Conservation (phyloP, 2,888 invertebrate species). For the Flexamia atlantica region DNA sequence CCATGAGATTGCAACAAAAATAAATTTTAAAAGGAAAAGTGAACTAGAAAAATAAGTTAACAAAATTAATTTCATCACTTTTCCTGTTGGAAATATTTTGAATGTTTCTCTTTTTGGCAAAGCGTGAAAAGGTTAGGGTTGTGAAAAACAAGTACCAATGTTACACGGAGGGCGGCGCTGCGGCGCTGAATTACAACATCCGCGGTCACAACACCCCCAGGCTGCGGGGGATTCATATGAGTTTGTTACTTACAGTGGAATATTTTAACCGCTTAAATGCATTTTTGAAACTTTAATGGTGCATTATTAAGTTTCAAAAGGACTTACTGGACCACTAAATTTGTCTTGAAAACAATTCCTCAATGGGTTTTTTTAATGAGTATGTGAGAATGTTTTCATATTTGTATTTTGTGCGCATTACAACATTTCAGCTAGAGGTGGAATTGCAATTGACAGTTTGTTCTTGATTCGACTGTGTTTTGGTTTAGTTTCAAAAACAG, state of each 20-base stretch:
- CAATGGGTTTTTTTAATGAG: too few species aligned
- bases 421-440: not conserved
- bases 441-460: constrained; percentile 33
- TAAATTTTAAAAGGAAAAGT: too few species aligned
- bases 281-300: too few species aligned
- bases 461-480: constrained; percentile 36
- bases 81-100: too few species aligned
- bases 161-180: not conserved
- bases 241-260: not conserved
- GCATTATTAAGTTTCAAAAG: not conserved
- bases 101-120: not conserved
- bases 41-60: too few species aligned
- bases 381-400: not conserved
- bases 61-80: too few species aligned
- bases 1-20: too few species aligned
- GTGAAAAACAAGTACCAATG: not conserved
- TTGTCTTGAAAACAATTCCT: not conserved
- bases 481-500: constrained; percentile 10
- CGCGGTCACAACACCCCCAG: not conserved
- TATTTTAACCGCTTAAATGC: not conserved
- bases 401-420: not conserved
- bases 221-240: not conserved
- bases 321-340: not conserved
- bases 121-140: not conserved
- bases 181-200: not conserved